These are phyloP conservation scores for Tetheella fluctuosa DNA, from an alignment of 2,888 invertebrate species.

Conservation along the genomic window DNA sequence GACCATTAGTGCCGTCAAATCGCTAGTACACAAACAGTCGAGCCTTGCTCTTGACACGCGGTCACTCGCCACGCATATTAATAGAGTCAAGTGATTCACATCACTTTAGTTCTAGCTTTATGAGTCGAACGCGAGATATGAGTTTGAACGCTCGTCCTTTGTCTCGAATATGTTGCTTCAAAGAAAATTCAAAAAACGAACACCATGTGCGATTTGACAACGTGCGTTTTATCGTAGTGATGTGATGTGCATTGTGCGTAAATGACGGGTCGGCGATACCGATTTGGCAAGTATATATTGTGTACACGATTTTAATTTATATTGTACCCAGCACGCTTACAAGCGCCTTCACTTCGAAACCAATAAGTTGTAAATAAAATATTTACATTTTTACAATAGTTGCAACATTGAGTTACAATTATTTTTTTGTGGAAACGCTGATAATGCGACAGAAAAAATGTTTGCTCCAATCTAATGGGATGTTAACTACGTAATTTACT, in stretches of 20 bases:
- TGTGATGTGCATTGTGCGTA: slow-evolving; percentile 47
- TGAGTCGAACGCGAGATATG: slow-evolving; percentile 73
- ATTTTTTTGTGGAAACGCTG: too few species aligned
- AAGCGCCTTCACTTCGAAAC: neutral
- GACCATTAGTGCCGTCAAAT: slow-evolving; percentile 49
- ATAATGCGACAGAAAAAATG: too few species aligned
- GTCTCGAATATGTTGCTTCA: slow-evolving; percentile 39
- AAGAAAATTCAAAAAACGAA: slow-evolving; percentile 43
- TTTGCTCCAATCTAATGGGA: too few species aligned
- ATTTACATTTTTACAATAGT: too few species aligned
- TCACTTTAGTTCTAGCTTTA: slow-evolving; percentile 68
- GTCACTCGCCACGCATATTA: slow-evolving; percentile 82
- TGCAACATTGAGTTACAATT: neutral
- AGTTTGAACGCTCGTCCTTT: slow-evolving; percentile 53
- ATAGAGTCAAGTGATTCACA: slow-evolving; percentile 79
- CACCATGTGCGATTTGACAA: slow-evolving; percentile 36
- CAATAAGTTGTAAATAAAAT: neutral
- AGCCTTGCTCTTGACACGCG: slow-evolving; percentile 81
- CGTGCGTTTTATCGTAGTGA: slow-evolving; percentile 39
- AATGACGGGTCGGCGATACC: slow-evolving; percentile 59
- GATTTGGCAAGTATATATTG: slow-evolving; percentile 52
- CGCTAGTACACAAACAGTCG: slow-evolving; percentile 51
- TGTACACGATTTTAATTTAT: slow-evolving; percentile 19
- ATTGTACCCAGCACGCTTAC: slow-evolving; percentile 11
- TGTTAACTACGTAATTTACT: neutral